Conservation (phyloP, 1,140 invertebrate species). For the Drosophila watanabei region DNA sequence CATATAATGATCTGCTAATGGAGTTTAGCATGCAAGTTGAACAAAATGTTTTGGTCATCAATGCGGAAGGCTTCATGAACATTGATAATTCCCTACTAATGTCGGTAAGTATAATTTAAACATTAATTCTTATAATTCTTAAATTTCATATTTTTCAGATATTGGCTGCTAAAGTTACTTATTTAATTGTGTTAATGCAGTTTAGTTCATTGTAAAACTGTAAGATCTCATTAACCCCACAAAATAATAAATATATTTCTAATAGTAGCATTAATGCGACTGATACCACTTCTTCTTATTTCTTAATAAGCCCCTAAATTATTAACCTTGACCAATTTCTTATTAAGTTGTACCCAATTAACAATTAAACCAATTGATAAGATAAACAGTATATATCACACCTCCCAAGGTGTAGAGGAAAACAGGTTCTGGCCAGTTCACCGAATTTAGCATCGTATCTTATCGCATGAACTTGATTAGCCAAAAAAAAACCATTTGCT, state of each 20-base stretch:
- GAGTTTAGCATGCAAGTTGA: slow-evolving; percentile 70
- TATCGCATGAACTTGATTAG: slow-evolving; percentile 15
- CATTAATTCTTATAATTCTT: too few species aligned
- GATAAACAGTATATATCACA: slow-evolving; percentile 6
- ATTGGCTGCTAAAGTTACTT: slow-evolving; percentile 69
- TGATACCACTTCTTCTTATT: background rate
- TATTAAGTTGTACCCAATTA: slow-evolving; percentile 1
- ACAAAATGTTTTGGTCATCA: slow-evolving; percentile 62
- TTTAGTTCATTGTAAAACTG: slow-evolving; percentile 52
- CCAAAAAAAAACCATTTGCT: slow-evolving; percentile 1
- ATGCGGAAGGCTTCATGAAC: slow-evolving; percentile 66
- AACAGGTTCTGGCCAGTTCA: slow-evolving; percentile 5
- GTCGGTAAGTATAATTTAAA: slow-evolving; percentile 49
- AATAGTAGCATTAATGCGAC: too few species aligned
- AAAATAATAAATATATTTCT: background rate
- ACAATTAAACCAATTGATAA: slow-evolving; percentile 3
- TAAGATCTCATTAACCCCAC: background rate
- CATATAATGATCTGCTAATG: slow-evolving; percentile 53
- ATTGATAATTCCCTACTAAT: slow-evolving; percentile 67
- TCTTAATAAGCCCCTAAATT: background rate
- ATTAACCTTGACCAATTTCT: slow-evolving; percentile 11
- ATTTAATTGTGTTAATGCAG: slow-evolving; percentile 69
- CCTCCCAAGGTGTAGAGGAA: background rate
- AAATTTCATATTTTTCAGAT: slow-evolving; percentile 39
- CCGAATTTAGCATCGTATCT: background rate